phyloP scores from a whole-genome alignment of 2,113 vertebrate genomes.

The Oreochromis niloticus region DNA sequence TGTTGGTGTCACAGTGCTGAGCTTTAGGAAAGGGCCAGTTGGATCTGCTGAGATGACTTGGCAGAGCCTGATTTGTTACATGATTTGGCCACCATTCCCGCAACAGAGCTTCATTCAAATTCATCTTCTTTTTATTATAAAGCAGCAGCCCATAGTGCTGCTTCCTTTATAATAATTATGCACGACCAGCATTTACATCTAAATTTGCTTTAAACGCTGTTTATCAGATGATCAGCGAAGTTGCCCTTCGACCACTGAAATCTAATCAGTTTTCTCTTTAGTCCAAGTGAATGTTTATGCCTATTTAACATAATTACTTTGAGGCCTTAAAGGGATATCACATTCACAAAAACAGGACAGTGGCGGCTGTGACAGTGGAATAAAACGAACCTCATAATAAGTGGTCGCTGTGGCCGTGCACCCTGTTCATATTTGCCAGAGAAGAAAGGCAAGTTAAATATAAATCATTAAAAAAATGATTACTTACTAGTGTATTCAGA shows the following conservation, averaged over 20 bases:
- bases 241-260: background rate
- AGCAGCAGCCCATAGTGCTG: background rate
- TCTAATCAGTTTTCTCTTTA: background rate
- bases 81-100: conserved; percentile 41
- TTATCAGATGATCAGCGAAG: background rate
- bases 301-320: background rate
- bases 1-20: conserved; percentile 41
- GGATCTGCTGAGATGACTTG: conserved; percentile 44
- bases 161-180: background rate
- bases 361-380: background rate
- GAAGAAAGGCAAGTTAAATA: background rate
- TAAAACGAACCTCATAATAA: background rate
- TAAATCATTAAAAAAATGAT: background rate
- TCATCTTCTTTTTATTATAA: conserved; percentile 3
- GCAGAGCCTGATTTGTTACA: conserved; percentile 39
- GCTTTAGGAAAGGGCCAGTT: conserved; percentile 44
- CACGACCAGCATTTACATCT: background rate
- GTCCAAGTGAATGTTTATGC: background rate
- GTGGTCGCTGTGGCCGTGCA: background rate
- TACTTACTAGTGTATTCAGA: background rate
- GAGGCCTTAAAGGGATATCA: background rate
- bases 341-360: background rate
- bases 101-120: conserved; percentile 50
- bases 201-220: background rate
- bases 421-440: background rate